phyloP scores from a whole-genome alignment of 2,797 vertebrate genomes.

The Enteromius anoplus region DNA sequence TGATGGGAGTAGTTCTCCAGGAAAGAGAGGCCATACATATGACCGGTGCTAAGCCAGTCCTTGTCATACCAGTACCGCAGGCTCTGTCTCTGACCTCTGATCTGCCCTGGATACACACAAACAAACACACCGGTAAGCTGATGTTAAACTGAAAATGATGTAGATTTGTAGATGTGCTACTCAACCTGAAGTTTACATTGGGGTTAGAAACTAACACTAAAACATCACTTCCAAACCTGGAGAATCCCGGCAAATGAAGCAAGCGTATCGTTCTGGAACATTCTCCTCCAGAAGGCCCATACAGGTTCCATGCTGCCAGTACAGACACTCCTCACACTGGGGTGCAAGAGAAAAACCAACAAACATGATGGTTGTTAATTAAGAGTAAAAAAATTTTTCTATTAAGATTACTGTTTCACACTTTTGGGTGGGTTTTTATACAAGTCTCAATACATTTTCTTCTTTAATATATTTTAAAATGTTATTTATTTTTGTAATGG shows the following conservation, averaged over 20 bases:
- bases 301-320: constrained; percentile 98
- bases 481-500: background rate
- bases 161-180: background rate
- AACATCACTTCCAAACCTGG: constrained; percentile 78
- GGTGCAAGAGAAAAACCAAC: background rate
- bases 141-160: background rate
- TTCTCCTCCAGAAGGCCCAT: constrained; percentile 97
- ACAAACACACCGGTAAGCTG: background rate
- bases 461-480: background rate
- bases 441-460: background rate
- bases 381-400: background rate
- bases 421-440: background rate
- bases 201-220: background rate
- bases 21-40: constrained; percentile 94
- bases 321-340: constrained; percentile 96
- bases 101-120: constrained; percentile 51
- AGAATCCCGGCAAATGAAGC: constrained; percentile 95
- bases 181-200: background rate
- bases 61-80: constrained; percentile 95
- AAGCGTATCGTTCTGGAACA: constrained; percentile 92
- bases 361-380: background rate
- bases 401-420: background rate
- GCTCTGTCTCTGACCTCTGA: constrained; percentile 89
- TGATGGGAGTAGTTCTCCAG: constrained; percentile 96
- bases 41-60: constrained; percentile 91